Evolutionary conservation across 2,888 invertebrate species (phyloP).

Genomic region (Parnassius mnemosyne): DNA sequence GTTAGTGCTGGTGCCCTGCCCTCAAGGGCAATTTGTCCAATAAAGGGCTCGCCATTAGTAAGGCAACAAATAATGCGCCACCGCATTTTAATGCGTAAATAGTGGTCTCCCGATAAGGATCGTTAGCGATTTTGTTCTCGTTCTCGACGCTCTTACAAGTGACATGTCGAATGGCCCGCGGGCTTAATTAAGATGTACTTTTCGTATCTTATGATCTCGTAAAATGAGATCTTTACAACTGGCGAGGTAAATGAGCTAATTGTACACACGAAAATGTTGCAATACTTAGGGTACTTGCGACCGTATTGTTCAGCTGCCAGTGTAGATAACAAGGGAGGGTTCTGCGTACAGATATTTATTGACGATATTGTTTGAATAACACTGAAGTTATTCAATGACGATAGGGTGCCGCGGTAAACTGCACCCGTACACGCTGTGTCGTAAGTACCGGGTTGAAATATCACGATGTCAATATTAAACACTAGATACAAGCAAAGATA

Average conservation of each 20-base stretch:
- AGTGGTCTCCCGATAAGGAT: conserved; percentile 46
- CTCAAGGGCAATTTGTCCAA: conserved; percentile 62
- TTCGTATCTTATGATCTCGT: conserved; percentile 20
- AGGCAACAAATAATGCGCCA: conserved; percentile 40
- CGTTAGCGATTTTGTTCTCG: conserved; percentile 59
- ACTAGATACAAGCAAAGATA: too few species aligned
- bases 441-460: too few species aligned
- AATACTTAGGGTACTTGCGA: too few species aligned
- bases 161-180: conserved; percentile 32
- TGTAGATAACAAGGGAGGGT: too few species aligned
- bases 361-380: too few species aligned
- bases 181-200: conserved; percentile 36
- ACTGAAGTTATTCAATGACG: too few species aligned
- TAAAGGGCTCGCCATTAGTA: conserved; percentile 49
- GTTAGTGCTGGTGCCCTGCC: conserved; percentile 61
- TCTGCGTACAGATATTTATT: too few species aligned
- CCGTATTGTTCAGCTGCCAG: too few species aligned
- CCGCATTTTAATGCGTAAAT: conserved; percentile 53
- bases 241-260: conserved; percentile 18
- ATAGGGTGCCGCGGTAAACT: too few species aligned
- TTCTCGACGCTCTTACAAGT: conserved; percentile 19
- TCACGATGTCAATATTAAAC: too few species aligned
- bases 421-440: too few species aligned
- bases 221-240: conserved; percentile 21
- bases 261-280: conserved; percentile 13